Base-by-base conservation (phyloP, 2,888 invertebrate genomes). In the Seladonia tumulorum region DNA sequence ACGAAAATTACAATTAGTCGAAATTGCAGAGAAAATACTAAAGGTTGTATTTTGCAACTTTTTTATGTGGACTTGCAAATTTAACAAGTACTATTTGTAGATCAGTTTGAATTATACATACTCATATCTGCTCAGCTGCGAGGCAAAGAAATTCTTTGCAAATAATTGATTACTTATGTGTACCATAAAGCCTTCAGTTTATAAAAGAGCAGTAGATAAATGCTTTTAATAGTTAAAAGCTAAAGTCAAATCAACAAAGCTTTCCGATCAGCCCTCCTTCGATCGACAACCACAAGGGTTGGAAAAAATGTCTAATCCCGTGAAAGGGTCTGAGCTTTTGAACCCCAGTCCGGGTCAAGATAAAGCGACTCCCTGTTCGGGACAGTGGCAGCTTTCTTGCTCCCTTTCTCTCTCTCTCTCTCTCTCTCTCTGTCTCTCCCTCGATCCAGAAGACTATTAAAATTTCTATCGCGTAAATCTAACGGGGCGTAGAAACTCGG, bases 371-470 rank as follows among this genome's bases (percentile, higher is more conserved):
- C 60, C 60, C 5, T 60, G 25, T 29, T 63, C 29, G 14, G 25
- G 25, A 29, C 60, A 63, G 22, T 22, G 22, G 53, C 60, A 25
- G 60, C 60, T 63, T 25, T 5, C 25, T 29, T 63, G 22, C 60
- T 60, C 7, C 49, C 49, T 49, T 7, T 22, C 47, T 0, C 35
- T 35, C 35, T 35, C 60, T 25, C 7, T 7, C 49, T 49, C 18
- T 7, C 47, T 0, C 25, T 12, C 25, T 29, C 16, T 25, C 7
- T 7, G 18, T 49, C 18, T 7, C 47, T 0, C 25, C n/a, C 25
- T 29, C 16, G 60, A 63, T 63, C 25, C 39, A 16, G n/a, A 25
- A 25, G 70, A 42, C 68, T 71, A 70, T 78, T 78, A 78, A 78
- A 78, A 78, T 78, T 70, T 78, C 39, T 42, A 78, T 42, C 42